phyloP scores from a whole-genome alignment of 2,888 invertebrate species.

The Stenurella melanura region DNA sequence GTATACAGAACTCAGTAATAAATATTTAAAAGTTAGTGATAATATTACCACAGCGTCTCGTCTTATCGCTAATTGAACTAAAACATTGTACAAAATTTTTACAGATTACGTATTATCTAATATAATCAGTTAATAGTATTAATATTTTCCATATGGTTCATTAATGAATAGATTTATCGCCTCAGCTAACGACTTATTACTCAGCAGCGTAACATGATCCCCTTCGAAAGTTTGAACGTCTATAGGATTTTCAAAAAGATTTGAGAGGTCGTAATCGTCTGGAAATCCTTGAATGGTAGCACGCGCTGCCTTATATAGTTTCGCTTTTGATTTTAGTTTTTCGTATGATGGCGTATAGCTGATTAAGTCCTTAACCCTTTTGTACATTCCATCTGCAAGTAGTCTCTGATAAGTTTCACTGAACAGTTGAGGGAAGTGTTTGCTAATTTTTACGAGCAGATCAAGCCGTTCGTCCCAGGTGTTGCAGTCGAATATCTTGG shows the following conservation, averaged over 20 bases:
- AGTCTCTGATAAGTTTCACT: background rate
- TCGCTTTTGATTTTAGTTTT: constrained; percentile 58
- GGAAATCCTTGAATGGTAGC: background rate
- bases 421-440: background rate
- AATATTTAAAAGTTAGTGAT: no score
- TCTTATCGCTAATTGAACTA: no score
- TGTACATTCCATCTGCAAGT: background rate
- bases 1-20: no score
- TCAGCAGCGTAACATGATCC: constrained; percentile 82
- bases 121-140: no score
- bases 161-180: background rate
- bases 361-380: constrained; percentile 48
- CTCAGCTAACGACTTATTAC: constrained; percentile 77
- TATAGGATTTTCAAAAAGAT: constrained; percentile 76
- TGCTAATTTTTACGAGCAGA: constrained; percentile 26
- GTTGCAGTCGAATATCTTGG: background rate
- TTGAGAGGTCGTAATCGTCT: constrained; percentile 79
- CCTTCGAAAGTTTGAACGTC: constrained; percentile 82
- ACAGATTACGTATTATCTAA: no score
- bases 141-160: no score
- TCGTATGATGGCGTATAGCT: constrained; percentile 53
- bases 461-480: background rate
- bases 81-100: no score
- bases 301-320: constrained; percentile 63
- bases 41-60: no score